Conservation (phyloP, 2,797 vertebrate species). For the Sciaenops ocellatus region DNA sequence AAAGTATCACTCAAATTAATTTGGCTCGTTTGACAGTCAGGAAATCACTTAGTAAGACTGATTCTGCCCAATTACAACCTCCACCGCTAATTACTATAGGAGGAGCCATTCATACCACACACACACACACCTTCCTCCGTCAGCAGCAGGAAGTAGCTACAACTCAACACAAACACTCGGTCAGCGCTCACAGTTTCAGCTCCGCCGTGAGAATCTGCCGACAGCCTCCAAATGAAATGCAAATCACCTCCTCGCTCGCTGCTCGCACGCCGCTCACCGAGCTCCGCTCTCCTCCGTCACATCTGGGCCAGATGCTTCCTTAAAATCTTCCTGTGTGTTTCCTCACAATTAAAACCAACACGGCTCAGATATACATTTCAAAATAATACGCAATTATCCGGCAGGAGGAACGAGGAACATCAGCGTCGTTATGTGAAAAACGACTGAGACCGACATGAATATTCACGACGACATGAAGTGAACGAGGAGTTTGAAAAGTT, state of each 20-base stretch:
- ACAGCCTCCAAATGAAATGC: constrained; percentile 76
- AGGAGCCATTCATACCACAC: constrained; percentile 58
- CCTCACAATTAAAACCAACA: constrained; percentile 82
- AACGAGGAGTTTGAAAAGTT: constrained; percentile 27
- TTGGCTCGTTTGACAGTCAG: constrained; percentile 83
- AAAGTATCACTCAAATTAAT: constrained; percentile 88
- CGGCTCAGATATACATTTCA: constrained; percentile 72
- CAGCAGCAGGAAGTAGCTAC: constrained; percentile 37
- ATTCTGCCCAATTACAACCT: constrained; percentile 80
- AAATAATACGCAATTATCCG: constrained; percentile 74
- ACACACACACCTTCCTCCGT: constrained; percentile 22
- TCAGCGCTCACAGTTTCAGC: constrained; percentile 55
- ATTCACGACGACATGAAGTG: constrained; percentile 63
- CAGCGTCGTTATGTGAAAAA: constrained; percentile 64
- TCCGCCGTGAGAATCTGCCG: constrained; percentile 60
- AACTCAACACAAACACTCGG: constrained; percentile 6
- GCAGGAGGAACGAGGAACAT: constrained; percentile 60
- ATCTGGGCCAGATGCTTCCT: constrained; percentile 74
- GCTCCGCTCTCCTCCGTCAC: constrained; percentile 53
- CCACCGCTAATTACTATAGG: constrained; percentile 77
- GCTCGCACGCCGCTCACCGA: too few species aligned
- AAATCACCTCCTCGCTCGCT: constrained; percentile 66
- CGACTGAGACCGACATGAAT: constrained; percentile 58
- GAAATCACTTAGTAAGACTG: constrained; percentile 86
- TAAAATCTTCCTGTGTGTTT: constrained; percentile 67